Base-by-base conservation (phyloP, 2,797 vertebrate genomes). In the Chaetodon trifasciatus region DNA sequence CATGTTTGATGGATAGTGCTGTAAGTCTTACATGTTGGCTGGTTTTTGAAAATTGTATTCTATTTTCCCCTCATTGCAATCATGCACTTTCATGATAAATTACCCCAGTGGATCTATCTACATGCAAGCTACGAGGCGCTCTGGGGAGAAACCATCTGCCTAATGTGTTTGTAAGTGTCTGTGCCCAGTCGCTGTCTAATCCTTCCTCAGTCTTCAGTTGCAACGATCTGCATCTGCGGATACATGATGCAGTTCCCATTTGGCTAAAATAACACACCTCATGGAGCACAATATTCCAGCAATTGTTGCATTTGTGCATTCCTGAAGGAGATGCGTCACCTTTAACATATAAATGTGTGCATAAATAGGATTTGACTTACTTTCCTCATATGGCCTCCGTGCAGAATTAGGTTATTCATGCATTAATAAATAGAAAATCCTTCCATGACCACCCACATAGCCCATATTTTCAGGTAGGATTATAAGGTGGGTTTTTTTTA, bases 71-170 rank as follows among this genome's bases (percentile, higher is more conserved):
- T 72, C 32, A 81, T 68, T 81, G 71, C 83, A 88, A 83, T 89
- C 72, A 70, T 40, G 47, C 57, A 79, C 81, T 74, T 86, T 91
- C 28, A 61, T 90, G 66, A 78, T 85, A 69, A 90, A 86, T 86
- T 58, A 75, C 79, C 60, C 76, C 73, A 70, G 58, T 58, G 60
- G 50, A 84, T 91, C 70, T 78, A 81, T 88, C 83, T 78, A 79
- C 81, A 85, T 77, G 60, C 79, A 78, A 78, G 79, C 74, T 83
- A 73, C 32, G 84, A 74, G 72, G 68, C 84, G 84, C 86, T 90
- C 79, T 74, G 65, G 82, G 79, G 87, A 92, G 75, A 85, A 91
- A 88, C 88, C 89, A 89, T 92, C 89, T 92, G 87, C 79, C 78
- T 92, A 83, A 89, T 91, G 83, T 81, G 84, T 91, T 89, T 89